phyloP scores from a whole-genome alignment of 2,888 invertebrate species.

The Lumbricus terrestris region DNA sequence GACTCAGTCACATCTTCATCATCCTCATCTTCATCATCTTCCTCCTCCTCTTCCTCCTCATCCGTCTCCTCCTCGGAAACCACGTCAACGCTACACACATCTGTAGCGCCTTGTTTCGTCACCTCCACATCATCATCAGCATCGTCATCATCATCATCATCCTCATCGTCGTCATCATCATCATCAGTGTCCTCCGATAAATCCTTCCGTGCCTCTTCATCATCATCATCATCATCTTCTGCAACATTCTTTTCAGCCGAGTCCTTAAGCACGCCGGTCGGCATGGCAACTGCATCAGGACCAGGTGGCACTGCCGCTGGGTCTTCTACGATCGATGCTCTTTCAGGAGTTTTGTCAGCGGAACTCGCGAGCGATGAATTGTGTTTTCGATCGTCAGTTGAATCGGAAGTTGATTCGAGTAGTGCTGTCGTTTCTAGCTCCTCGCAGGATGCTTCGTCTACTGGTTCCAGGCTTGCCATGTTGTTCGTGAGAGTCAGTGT shows the following conservation, averaged over 20 bases:
- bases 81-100: neutral
- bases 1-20: neutral
- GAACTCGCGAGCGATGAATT: neutral
- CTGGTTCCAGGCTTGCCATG: neutral
- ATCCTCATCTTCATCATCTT: constrained; percentile 21
- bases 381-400: neutral
- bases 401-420: neutral
- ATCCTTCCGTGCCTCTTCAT: neutral
- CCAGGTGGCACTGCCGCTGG: neutral
- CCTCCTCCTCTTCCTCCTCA: neutral
- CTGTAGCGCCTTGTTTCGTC: neutral
- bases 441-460: neutral
- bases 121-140: neutral
- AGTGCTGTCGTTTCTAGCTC: neutral
- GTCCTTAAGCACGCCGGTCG: neutral
- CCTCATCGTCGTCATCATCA: constrained; percentile 17
- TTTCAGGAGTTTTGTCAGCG: neutral
- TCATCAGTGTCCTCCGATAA: neutral
- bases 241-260: neutral
- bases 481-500: neutral
- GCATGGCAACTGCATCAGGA: neutral
- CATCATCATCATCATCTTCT: neutral
- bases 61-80: neutral
- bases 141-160: neutral
- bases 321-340: no score